These are phyloP conservation scores for Arothron firmamentum DNA, from an alignment of 2,113 vertebrate species.

Conservation along the genomic window DNA sequence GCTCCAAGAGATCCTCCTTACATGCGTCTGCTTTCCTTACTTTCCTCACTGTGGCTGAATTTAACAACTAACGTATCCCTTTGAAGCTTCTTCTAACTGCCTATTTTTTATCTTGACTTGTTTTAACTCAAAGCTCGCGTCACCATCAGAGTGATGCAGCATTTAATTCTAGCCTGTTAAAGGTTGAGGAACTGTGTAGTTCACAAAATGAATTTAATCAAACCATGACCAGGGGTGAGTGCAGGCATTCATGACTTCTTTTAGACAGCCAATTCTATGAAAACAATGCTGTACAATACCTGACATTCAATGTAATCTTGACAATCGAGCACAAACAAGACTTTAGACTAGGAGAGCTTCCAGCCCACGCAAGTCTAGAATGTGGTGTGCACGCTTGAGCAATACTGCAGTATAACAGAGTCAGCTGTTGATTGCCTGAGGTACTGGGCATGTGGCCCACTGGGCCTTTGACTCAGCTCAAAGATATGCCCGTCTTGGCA, in stretches of 20 bases:
- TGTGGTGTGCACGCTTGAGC: conserved; percentile 26
- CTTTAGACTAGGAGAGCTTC: conserved; percentile 22
- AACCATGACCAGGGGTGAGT: too few relatives aligned
- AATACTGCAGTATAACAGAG: conserved; percentile 29
- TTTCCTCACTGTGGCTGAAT: conserved; percentile 39
- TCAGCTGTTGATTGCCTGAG: conserved; percentile 31
- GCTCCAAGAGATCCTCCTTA: conserved; percentile 41
- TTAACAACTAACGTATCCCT: conserved; percentile 43
- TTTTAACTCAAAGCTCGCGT: conserved; percentile 47
- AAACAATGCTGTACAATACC: conserved; percentile 20
- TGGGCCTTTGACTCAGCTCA: conserved; percentile 46
- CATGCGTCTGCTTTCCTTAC: conserved; percentile 5
- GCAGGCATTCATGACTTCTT: conserved; percentile 5
- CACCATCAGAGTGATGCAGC: neutral
- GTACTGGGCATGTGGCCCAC: conserved; percentile 37
- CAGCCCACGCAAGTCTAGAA: conserved; percentile 23
- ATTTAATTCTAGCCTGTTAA: neutral
- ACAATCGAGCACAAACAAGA: conserved; percentile 19
- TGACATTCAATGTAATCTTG: conserved; percentile 8
- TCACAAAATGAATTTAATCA: conserved; percentile 24
- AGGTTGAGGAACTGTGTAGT: conserved; percentile 13
- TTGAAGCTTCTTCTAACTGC: conserved; percentile 48
- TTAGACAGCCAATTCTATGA: conserved; percentile 21
- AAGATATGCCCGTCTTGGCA: conserved; percentile 38
- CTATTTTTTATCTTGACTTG: conserved; percentile 59